phyloP scores from a whole-genome alignment of 2,797 vertebrate genomes.

The Crenichthys baileyi region DNA sequence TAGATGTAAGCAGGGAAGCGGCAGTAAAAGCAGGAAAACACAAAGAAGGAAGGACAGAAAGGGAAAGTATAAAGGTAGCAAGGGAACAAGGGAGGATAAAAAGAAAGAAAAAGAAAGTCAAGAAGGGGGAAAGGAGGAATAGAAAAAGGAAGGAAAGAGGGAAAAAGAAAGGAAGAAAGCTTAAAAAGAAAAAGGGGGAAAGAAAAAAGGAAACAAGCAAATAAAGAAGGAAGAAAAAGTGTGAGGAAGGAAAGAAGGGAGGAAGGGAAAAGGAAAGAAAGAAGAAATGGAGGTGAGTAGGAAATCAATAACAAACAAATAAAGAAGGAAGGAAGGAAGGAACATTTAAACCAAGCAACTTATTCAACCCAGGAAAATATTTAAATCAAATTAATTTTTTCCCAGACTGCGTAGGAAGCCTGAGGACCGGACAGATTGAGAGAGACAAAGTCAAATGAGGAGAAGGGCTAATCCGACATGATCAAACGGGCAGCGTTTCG shows the following conservation, averaged over 20 bases:
- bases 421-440: constrained; percentile 7
- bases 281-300: background rate
- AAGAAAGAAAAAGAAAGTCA: background rate
- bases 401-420: background rate
- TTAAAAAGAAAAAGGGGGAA: background rate
- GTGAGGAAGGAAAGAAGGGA: background rate
- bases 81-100: background rate
- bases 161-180: background rate
- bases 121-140: too few species aligned
- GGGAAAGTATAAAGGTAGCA: background rate
- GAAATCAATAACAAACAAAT: background rate
- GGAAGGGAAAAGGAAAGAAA: background rate
- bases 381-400: background rate
- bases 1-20: background rate
- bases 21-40: background rate
- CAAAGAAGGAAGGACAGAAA: background rate
- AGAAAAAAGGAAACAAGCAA: background rate
- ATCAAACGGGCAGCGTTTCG: constrained; percentile 33
- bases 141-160: background rate
- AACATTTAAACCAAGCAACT: background rate
- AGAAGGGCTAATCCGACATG: constrained; percentile 39
- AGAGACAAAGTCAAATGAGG: constrained; percentile 27
- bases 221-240: background rate
- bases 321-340: background rate
- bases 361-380: background rate